Evolutionary conservation across 2,113 vertebrate species (phyloP).

Genomic region (Fukomys damarensis): DNA sequence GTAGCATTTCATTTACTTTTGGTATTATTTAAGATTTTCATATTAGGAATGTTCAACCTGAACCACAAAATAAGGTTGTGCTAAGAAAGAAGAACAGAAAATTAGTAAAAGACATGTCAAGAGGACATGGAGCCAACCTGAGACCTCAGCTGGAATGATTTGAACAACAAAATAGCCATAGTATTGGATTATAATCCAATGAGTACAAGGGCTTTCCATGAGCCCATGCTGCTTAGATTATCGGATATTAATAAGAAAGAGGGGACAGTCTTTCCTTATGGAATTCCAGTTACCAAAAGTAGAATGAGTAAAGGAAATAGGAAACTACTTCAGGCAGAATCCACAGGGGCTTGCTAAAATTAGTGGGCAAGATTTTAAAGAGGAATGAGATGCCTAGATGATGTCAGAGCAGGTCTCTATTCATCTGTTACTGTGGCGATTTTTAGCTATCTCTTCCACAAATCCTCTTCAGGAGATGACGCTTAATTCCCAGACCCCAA

Average conservation of each 20-base stretch:
- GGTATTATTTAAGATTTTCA: neutral
- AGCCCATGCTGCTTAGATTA: neutral
- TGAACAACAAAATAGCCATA: neutral
- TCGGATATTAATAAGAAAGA: neutral
- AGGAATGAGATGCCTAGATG: neutral
- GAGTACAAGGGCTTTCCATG: neutral
- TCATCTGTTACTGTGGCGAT: neutral
- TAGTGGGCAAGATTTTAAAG: neutral
- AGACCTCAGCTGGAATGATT: neutral
- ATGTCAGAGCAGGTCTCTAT: neutral
- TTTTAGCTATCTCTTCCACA: neutral
- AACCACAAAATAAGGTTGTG: neutral
- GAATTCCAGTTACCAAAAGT: constrained; percentile 1
- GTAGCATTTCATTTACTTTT: neutral
- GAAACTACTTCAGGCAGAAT: neutral
- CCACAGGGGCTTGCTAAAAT: neutral
- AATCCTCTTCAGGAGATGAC: neutral
- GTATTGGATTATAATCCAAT: neutral
- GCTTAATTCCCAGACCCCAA: neutral
- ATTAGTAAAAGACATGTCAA: neutral
- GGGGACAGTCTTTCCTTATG: neutral
- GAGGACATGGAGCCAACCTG: neutral
- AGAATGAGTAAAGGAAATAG: neutral
- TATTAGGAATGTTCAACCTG: neutral
- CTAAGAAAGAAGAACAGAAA: neutral